Conservation (phyloP, 2,113 vertebrate species). For the Mus musculus region GRCm39 chr13:22208001-22208500, state of each 20-base stretch:
- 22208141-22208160: neutral
- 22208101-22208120: neutral
- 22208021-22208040: neutral
- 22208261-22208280: neutral
- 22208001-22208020: neutral
- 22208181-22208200: neutral
- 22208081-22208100: neutral
- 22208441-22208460: neutral
- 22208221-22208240: neutral
- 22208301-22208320: neutral
- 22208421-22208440: neutral
- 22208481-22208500: neutral
- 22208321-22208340: neutral
- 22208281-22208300: neutral
- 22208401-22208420: neutral
- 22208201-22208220: neutral
- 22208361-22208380: neutral
- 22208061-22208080: neutral
- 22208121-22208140: too few species aligned
- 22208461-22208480: neutral
- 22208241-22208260: neutral
- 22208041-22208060: neutral
- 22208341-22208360: neutral
- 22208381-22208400: too few species aligned
- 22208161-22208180: neutral